phyloP scores from a whole-genome alignment of 2,888 invertebrate genomes.

The Drosophila tanythrix region DNA sequence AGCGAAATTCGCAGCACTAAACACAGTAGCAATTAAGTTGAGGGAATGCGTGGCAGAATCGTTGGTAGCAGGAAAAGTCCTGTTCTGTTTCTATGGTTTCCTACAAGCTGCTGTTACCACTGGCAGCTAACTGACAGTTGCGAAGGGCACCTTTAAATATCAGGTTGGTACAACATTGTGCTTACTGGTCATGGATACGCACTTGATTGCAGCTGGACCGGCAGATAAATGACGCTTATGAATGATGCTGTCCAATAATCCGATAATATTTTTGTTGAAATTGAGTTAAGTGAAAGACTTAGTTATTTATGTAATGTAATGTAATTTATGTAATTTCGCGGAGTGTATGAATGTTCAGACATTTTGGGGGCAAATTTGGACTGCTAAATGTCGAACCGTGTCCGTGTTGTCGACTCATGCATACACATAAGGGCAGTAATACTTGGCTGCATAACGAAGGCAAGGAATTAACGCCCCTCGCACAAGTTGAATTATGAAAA shows the following conservation, averaged over 20 bases:
- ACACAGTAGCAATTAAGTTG: not conserved
- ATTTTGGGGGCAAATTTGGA: not conserved
- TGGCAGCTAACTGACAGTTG: conserved; percentile 58
- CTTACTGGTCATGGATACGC: conserved; percentile 58
- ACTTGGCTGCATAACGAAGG: conserved; percentile 38
- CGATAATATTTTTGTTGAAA: not conserved
- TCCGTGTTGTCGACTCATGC: conserved; percentile 24
- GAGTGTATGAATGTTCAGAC: not conserved
- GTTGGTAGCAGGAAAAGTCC: conserved; percentile 2
- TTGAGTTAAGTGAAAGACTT: not conserved
- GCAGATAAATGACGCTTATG: not conserved
- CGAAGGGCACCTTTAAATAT: conserved; percentile 68
- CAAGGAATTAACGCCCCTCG: conserved; percentile 53
- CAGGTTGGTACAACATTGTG: conserved; percentile 59
- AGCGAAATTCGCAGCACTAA: not conserved
- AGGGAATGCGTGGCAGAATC: not conserved
- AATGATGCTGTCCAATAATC: conserved; percentile 4
- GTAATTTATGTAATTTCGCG: too few relatives aligned
- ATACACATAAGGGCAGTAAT: conserved; percentile 13
- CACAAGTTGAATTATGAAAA: conserved; percentile 71
- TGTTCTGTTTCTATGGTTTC: conserved; percentile 22
- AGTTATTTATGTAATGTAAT: not conserved
- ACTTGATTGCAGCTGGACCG: conserved; percentile 19
- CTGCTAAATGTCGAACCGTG: not conserved
- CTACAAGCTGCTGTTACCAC: conserved; percentile 16